Percentiles rank a stretch among this genome's conserved stretches.
Evolutionary conservation across 2,888 invertebrate genomes (phyloP).

Genomic region (Crocallis elinguaria): DNA sequence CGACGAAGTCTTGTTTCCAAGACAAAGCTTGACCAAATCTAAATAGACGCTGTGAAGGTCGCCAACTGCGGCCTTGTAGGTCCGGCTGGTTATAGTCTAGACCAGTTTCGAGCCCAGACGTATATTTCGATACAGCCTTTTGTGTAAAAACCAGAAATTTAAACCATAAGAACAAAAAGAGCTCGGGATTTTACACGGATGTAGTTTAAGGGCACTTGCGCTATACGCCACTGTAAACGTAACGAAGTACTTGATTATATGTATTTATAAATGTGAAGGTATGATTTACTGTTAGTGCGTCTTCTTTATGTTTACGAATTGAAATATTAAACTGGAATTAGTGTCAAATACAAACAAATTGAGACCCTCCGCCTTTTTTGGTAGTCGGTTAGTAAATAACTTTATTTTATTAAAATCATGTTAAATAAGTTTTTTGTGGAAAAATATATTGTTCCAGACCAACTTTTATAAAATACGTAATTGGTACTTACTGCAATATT

Average conservation of each 20-base stretch:
- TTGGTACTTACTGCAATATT: too few species aligned
- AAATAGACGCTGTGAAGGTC: conserved; percentile 26
- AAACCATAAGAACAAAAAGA: conserved; percentile 5
- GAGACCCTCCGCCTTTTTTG: too few species aligned
- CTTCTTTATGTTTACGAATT: background rate
- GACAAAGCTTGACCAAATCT: conserved; percentile 31
- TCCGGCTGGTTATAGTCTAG: conserved; percentile 4
- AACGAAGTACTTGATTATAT: background rate
- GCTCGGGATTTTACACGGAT: conserved; percentile 22
- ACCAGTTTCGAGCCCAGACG: conserved; percentile 24
- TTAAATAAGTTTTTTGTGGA: too few species aligned
- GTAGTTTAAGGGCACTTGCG: conserved; percentile 21
- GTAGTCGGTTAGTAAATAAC: too few species aligned
- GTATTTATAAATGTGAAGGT: conserved; percentile 4
- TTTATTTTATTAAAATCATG: too few species aligned
- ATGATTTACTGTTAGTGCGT: background rate
- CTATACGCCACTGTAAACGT: background rate
- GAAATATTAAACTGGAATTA: background rate
- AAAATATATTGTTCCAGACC: too few species aligned
- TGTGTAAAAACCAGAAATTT: conserved; percentile 18
- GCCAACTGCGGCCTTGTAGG: conserved; percentile 24
- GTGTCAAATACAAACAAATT: too few species aligned
- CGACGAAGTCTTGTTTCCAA: conserved; percentile 24
- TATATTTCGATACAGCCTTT: conserved; percentile 5
- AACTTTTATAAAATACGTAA: too few species aligned